Evolutionary conservation across 2,113 vertebrate species (phyloP).

Genomic region (Monopterus albus): DNA sequence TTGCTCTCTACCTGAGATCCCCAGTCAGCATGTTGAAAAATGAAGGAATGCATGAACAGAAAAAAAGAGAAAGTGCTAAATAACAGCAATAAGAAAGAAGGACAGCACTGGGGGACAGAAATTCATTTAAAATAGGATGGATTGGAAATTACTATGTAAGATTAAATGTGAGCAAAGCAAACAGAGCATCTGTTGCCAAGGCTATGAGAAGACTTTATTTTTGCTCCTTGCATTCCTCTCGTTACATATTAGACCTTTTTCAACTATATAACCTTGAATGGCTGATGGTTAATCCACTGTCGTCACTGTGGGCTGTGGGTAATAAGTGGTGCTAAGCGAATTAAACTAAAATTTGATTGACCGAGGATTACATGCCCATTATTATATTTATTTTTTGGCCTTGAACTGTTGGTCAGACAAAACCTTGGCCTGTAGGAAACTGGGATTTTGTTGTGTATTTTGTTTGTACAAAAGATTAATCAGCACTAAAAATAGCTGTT

Average conservation of each 20-base stretch:
- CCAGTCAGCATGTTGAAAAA: not conserved
- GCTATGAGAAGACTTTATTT: not conserved
- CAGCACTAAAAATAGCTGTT: not conserved
- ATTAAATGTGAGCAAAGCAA: constrained; percentile 32
- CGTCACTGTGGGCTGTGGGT: not conserved
- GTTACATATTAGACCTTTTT: not conserved
- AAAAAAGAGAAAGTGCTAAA: not conserved
- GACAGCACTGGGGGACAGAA: not conserved
- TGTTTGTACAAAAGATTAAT: not conserved
- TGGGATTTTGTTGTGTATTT: too few species aligned
- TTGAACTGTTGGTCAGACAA: too few species aligned
- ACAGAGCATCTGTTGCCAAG: constrained; percentile 31
- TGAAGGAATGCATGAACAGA: not conserved
- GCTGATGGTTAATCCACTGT: not conserved
- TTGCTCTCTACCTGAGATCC: not conserved
- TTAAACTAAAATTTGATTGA: not conserved
- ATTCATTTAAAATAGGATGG: not conserved
- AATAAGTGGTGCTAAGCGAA: not conserved
- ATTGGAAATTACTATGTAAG: constrained; percentile 21
- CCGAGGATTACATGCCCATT: not conserved
- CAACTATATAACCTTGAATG: not conserved
- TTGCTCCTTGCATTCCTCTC: not conserved
- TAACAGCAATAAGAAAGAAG: not conserved
- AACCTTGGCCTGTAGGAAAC: too few species aligned
- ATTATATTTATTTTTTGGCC: too few species aligned